Base-by-base conservation (phyloP, 2,113 vertebrate species). In the Syngnathus typhle region DNA sequence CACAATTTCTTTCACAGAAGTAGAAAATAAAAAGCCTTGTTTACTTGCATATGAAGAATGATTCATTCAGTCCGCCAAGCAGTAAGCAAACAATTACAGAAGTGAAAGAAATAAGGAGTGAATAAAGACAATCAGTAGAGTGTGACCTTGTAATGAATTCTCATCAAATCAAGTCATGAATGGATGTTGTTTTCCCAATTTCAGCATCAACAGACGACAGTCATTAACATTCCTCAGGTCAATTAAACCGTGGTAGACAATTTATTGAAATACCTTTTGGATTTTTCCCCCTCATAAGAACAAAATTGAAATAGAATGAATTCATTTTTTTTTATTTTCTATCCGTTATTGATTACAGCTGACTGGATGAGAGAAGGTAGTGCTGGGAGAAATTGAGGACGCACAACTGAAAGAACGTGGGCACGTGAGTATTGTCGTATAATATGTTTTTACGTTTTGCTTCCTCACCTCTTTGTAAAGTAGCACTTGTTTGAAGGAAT, bases 31-130 rank as follows among this genome's bases (percentile, higher is more conserved):
- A 21, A 64, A 54, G 55, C 65, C 51, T 43, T 60, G 6, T 5
- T 44, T 64, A 46, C 5, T 13, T 60, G 23, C 4, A 7, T 32
- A 37, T 59, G 46, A 75, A 23, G 43, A 70, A 69, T 78, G 44
- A 69, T 49, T 74, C 61, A 43, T 49, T 74, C 37, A 66, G 2
- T 70, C 66, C 9, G 47, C 32, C 55, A 52, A 36, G 64, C 52
- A 61, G 10, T 65, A 23, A 49, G 21, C 27, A 69, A 11, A 58
- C 67, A 51, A 27, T 7, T 2, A 67, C 49, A 56, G 19, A 74
- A 41, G 18, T 21, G 10, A 43, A 23, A 56, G 38, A 47, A 51
- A 16, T 32, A 36, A 54, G n/a, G 21, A 54, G 52, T 54, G 6
- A 6, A 62, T 2, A 38, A 21, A 4, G 38, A 7, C 49, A 0